These are phyloP conservation scores for Bombus sibiricus DNA, from an alignment of 1,140 invertebrate species.

Conservation along the genomic window DNA sequence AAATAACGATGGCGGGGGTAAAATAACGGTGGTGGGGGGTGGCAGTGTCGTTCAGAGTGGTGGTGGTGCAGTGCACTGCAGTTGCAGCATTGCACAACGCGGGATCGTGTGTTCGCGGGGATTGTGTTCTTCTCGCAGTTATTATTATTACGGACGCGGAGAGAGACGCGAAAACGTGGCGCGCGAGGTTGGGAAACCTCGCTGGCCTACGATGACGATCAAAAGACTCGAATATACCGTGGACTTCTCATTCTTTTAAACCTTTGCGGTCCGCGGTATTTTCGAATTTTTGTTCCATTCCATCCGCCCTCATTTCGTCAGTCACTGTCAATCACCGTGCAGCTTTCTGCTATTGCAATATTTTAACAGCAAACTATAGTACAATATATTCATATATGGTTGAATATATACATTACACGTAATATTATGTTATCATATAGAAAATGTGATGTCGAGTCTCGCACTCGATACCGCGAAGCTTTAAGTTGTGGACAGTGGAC, in stretches of 20 bases:
- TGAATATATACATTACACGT: too few species aligned
- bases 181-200: conserved; percentile 52
- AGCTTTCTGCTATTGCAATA: too few species aligned
- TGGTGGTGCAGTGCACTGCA: conserved; percentile 52
- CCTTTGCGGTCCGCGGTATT: neutral
- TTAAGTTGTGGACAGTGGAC: too few species aligned
- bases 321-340: too few species aligned
- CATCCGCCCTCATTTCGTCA: too few species aligned
- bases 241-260: neutral
- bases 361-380: too few species aligned
- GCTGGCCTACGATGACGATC: neutral
- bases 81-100: conserved; percentile 60
- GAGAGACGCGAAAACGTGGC: conserved; percentile 52
- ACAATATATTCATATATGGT: too few species aligned
- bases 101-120: conserved; percentile 47
- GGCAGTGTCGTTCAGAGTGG: conserved; percentile 8
- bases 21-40: neutral
- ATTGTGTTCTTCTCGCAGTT: conserved; percentile 51
- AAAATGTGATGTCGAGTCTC: too few species aligned
- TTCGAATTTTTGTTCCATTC: too few species aligned
- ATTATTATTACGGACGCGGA: conserved; percentile 47
- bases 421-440: too few species aligned
- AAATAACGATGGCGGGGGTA: neutral
- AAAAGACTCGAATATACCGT: neutral
- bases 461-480: too few species aligned